Percentiles rank a stretch among this genome's conserved stretches.
Evolutionary conservation across 2,113 vertebrate species (phyloP).

Genomic region (Silurus asotus): DNA sequence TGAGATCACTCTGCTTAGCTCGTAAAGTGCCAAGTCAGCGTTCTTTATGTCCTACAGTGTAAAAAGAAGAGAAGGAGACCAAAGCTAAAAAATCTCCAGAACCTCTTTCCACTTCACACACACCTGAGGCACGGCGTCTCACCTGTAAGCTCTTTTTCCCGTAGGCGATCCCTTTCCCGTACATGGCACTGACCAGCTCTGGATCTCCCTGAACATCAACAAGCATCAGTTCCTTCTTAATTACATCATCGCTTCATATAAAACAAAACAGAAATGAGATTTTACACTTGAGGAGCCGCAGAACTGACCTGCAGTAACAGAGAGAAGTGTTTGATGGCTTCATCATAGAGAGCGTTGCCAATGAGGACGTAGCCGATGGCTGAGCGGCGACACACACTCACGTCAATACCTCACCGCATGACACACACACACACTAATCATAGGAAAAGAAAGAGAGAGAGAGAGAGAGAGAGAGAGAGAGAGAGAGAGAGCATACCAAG

Average conservation of each 20-base stretch:
- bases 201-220: constrained; percentile 79
- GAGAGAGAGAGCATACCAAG: constrained; percentile 75
- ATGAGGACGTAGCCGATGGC: constrained; percentile 95
- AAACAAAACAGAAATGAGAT: neutral
- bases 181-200: constrained; percentile 95
- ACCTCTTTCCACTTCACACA: neutral
- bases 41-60: constrained; percentile 89
- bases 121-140: constrained; percentile 51
- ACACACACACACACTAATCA: neutral
- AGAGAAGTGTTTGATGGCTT: constrained; percentile 95
- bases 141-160: constrained; percentile 96
- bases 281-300: neutral
- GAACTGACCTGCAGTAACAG: constrained; percentile 87
- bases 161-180: constrained; percentile 94
- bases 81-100: neutral
- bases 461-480: neutral
- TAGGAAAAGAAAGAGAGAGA: neutral
- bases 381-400: constrained; percentile 63
- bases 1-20: constrained; percentile 89
- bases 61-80: neutral
- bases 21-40: constrained; percentile 90
- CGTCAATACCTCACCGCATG: constrained; percentile 3
- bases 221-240: neutral
- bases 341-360: constrained; percentile 90
- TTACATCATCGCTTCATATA: neutral